Conservation (phyloP, 2,888 invertebrate genomes). For the Boloria selene region DNA sequence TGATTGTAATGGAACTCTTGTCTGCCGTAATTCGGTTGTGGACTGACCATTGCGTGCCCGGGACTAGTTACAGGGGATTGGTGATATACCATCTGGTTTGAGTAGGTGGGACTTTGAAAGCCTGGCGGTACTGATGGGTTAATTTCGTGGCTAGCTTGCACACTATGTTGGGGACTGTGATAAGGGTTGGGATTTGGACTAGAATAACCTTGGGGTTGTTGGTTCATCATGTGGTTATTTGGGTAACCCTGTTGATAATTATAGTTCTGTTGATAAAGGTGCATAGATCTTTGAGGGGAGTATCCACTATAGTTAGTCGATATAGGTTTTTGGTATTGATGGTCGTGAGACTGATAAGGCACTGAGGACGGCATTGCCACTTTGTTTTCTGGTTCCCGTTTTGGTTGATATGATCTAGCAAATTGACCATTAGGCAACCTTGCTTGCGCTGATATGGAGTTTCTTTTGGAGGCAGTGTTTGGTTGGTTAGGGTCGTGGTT, state of each 20-base stretch:
- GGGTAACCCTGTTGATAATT: conserved; percentile 68
- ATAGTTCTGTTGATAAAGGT: conserved; percentile 71
- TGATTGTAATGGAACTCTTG: conserved; percentile 71
- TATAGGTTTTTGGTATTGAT: conserved; percentile 73
- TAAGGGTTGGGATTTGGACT: conserved; percentile 68
- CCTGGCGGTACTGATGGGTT: conserved; percentile 65
- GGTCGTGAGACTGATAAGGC: conserved; percentile 73
- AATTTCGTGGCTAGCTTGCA: conserved; percentile 71
- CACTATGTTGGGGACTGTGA: conserved; percentile 71
- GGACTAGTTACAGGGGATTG: conserved; percentile 51
- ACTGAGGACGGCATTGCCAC: conserved; percentile 50
- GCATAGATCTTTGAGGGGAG: conserved; percentile 68
- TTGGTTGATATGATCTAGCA: conserved; percentile 59
- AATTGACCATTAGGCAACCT: conserved; percentile 70
- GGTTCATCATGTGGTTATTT: conserved; percentile 63
- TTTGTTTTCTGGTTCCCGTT: conserved; percentile 65
- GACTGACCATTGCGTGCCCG: conserved; percentile 71
- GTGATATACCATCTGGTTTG: conserved; percentile 69
- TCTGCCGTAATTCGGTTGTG: conserved; percentile 64
- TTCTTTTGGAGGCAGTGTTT: conserved; percentile 66
- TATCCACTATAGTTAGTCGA: conserved; percentile 65
- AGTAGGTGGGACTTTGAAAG: conserved; percentile 72
- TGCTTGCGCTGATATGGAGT: conserved; percentile 64
- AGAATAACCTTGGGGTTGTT: conserved; percentile 65
- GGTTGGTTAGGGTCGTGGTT: conserved; percentile 66